Evolutionary conservation across 2,888 invertebrate genomes (phyloP), one percentile per base, ranked within the genome.

Genomic region (Athripsodes cinereus): DNA sequence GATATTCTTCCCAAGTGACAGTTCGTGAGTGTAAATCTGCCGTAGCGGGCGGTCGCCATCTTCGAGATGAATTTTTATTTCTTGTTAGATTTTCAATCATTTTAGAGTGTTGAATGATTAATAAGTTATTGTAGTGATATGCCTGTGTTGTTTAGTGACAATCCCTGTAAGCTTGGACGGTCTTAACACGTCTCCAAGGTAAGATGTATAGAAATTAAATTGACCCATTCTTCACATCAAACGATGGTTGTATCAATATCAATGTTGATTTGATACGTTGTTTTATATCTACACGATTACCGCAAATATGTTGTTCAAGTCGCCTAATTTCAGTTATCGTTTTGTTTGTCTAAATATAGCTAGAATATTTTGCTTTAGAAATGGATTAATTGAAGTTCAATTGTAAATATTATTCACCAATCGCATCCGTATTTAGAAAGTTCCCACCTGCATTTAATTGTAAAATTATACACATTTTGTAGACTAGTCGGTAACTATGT

Each of bases 41-140:
- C 61, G 61, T 73, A 72, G 71, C 72, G 72, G 73, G 71, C 74
- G 74, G 76, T 78, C 78, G 80, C 81, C 80, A 81, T 81, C 79
- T 81, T 81, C 75, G 74, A 74, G 73, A 74, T 74, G 72, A 76
- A 71, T 75, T 74, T 79, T 70, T 68, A 68, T 66, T 69, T 69
- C 69, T 70, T 67, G 67, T 65, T 65, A 66, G 62, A 64, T 65
- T 62, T 62, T 62, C 35, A 57, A 48, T 55, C 40, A 13, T 64
- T 65, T 61, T 59, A 53, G 51, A 59, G 57, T 59, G 58, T 53
- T 62, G 22, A 56, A 50, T 59, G 57, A 60, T 53, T 49, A 52
- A 50, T 51, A 35, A 55, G 52, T 52, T 55, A 51, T 54, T 50
- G 48, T 18, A n/a, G 58, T 53, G 53, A 58, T 53, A 52, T 55